A percentile compares a stretch with the other conserved stretches of the same genome.
phyloP scores from a whole-genome alignment of 2,113 vertebrate species.

The Sapayoa aenigma region DNA sequence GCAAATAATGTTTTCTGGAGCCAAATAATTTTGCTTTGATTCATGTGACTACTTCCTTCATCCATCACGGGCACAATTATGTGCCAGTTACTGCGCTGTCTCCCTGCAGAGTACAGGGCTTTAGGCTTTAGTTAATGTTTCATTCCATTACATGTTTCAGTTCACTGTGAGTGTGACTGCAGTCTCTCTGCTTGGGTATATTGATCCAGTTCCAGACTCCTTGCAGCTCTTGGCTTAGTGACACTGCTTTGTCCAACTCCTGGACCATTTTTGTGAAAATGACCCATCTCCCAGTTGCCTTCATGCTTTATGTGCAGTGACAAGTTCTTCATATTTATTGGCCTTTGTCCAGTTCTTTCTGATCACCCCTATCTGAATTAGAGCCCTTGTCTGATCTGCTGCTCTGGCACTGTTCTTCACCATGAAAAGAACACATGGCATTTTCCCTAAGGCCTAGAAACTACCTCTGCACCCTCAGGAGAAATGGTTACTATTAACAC shows the following conservation, averaged over 20 bases:
- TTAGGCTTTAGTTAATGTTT: constrained; percentile 60
- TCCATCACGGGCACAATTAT: neutral
- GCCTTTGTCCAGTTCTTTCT: neutral
- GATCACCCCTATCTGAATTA: neutral
- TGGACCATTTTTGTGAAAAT: constrained; percentile 72
- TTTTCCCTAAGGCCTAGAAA: neutral
- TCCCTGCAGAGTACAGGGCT: constrained; percentile 53
- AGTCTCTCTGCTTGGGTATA: constrained; percentile 62
- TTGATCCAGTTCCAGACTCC: constrained; percentile 74
- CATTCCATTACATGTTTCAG: constrained; percentile 55
- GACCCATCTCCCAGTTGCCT: constrained; percentile 75
- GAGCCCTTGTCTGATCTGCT: neutral
- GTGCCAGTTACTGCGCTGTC: neutral
- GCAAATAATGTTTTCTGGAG: neutral
- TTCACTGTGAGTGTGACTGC: constrained; percentile 68
- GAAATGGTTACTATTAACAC: neutral
- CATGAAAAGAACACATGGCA: neutral
- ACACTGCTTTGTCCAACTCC: constrained; percentile 66
- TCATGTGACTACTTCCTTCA: neutral
- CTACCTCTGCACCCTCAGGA: neutral
- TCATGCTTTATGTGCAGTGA: constrained; percentile 60
- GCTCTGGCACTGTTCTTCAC: neutral
- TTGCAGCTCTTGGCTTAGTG: constrained; percentile 68
- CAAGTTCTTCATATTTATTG: constrained; percentile 65
- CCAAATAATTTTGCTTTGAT: neutral